Percentiles rank a stretch among this genome's conserved stretches.
phyloP scores from a whole-genome alignment of 2,888 invertebrate genomes.

The Hesperia comma region DNA sequence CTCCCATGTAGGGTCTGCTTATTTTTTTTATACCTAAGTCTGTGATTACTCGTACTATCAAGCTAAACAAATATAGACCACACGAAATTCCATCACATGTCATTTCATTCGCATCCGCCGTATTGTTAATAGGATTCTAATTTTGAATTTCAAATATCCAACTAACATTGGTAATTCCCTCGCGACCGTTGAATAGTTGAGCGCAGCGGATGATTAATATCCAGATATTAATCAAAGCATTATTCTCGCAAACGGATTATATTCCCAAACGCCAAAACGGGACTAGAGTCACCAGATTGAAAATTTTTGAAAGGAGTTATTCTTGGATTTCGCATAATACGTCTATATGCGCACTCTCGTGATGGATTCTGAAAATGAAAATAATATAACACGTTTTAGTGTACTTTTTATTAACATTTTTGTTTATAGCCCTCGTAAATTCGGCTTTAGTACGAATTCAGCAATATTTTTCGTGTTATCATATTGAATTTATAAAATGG shows the following conservation, averaged over 20 bases:
- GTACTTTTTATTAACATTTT: neutral
- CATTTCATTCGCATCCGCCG: constrained; percentile 55
- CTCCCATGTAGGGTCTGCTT: too few species aligned
- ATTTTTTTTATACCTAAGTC: too few species aligned
- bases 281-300: constrained; percentile 37
- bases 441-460: too few species aligned
- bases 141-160: constrained; percentile 67
- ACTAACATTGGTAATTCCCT: constrained; percentile 68
- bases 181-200: constrained; percentile 71
- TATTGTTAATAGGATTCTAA: constrained; percentile 69
- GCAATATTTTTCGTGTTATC: too few species aligned
- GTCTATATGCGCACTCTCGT: neutral
- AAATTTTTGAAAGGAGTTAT: constrained; percentile 12
- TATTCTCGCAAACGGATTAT: constrained; percentile 58
- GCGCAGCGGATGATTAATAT: constrained; percentile 70
- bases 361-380: neutral
- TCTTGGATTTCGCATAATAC: neutral
- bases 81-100: constrained; percentile 49
- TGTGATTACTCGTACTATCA: too few species aligned
- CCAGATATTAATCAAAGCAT: constrained; percentile 73
- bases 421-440: too few species aligned
- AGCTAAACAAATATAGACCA: neutral
- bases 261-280: constrained; percentile 49
- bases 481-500: too few species aligned
- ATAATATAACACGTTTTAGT: neutral